Conservation (phyloP, 2,113 vertebrate species). For the Cairina moschata region DNA sequence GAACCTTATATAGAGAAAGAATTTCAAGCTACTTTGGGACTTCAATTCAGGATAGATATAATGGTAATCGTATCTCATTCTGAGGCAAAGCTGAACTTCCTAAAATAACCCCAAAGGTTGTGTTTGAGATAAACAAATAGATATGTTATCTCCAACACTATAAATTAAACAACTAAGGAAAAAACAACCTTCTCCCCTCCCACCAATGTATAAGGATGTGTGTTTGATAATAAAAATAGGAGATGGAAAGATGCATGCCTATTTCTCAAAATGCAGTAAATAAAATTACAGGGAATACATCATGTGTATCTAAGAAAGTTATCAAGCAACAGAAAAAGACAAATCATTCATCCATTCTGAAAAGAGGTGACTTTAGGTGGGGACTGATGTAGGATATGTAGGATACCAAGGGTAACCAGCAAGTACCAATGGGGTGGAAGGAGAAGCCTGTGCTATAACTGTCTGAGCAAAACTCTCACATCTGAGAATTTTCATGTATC, state of each 20-base stretch:
- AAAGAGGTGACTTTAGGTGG: neutral
- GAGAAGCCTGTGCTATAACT: neutral
- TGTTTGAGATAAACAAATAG: neutral
- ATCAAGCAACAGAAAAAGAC: neutral
- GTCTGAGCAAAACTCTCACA: neutral
- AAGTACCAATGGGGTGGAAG: neutral
- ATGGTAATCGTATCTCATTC: neutral
- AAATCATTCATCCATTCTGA: neutral
- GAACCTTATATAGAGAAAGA: neutral
- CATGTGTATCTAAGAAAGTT: neutral
- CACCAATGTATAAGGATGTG: neutral
- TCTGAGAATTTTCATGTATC: neutral
- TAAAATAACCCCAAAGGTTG: neutral
- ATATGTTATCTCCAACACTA: neutral
- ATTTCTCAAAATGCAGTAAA: neutral
- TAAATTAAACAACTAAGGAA: neutral
- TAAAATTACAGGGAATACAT: neutral
- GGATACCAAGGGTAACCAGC: neutral
- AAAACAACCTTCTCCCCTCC: neutral
- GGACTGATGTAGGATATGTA: neutral
- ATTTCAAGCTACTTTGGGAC: neutral
- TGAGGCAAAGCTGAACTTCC: neutral
- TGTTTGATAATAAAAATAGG: neutral
- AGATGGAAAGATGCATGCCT: accelerated
- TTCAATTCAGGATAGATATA: neutral